Evolutionary conservation across 2,113 vertebrate genomes (phyloP).

Genomic region (Herpailurus yagouaroundi): DNA sequence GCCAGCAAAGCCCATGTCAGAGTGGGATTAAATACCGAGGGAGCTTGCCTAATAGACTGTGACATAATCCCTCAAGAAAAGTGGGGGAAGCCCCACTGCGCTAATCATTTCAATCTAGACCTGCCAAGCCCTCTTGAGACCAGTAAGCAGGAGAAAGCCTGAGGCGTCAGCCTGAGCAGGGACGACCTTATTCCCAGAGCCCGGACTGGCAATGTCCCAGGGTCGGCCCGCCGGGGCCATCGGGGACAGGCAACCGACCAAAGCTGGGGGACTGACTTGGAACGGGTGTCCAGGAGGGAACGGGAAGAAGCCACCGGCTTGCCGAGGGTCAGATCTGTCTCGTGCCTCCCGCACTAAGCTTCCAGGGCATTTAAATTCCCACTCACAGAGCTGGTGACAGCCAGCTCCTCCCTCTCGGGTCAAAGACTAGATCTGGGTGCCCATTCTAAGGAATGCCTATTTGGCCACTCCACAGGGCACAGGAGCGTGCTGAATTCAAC

Average conservation of each 20-base stretch:
- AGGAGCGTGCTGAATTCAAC: not conserved
- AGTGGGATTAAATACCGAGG: slow-evolving; percentile 62
- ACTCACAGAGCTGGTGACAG: not conserved
- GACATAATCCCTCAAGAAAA: slow-evolving; percentile 75
- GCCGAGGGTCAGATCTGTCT: not conserved
- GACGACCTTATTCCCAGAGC: not conserved
- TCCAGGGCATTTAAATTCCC: not conserved
- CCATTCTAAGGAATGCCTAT: not conserved
- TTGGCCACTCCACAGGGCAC: not conserved
- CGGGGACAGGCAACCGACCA: not conserved
- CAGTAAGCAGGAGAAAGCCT: not conserved
- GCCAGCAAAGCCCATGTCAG: slow-evolving; percentile 56
- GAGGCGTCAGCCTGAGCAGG: accelerated
- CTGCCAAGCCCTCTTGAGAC: slow-evolving; percentile 62
- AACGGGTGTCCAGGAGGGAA: not conserved
- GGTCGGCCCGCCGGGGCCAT: not conserved
- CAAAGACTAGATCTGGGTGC: not conserved
- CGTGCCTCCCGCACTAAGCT: not conserved
- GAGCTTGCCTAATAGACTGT: slow-evolving; percentile 52
- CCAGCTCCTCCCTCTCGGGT: not conserved
- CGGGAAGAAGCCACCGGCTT: not conserved
- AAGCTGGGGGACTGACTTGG: not conserved
- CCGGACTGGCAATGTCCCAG: not conserved
- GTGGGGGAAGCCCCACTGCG: not conserved
- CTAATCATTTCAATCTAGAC: slow-evolving; percentile 60